Conservation (phyloP, 2,113 vertebrate genomes). For the Acanthochromis polyacanthus region DNA sequence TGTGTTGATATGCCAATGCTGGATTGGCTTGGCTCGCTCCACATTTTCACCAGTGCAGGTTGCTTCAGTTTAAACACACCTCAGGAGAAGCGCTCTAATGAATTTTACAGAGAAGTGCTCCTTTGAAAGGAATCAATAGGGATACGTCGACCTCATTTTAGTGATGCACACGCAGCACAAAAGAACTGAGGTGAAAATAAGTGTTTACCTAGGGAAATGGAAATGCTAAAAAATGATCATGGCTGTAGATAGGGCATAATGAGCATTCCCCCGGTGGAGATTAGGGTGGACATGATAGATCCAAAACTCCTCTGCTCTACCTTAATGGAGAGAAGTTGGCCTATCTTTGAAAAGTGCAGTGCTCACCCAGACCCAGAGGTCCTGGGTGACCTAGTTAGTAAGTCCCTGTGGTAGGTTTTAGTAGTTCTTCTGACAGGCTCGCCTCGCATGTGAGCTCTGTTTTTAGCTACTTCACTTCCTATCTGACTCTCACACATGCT, state of each 20-base stretch:
- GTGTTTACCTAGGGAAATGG: constrained; percentile 71
- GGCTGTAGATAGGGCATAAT: constrained; percentile 64
- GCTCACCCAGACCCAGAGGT: constrained; percentile 73
- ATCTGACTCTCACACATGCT: constrained; percentile 54
- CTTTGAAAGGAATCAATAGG: constrained; percentile 69
- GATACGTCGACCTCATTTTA: constrained; percentile 66
- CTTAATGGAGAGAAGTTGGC: constrained; percentile 59
- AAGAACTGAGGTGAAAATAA: constrained; percentile 62
- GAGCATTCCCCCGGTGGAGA: constrained; percentile 68
- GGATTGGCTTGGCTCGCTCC: constrained; percentile 1
- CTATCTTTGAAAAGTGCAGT: constrained; percentile 69
- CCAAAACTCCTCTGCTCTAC: constrained; percentile 50
- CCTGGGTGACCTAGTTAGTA: constrained; percentile 78
- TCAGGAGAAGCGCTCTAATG: constrained; percentile 14
- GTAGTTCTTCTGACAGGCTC: constrained; percentile 67
- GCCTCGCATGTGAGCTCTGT: constrained; percentile 63
- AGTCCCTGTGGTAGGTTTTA: constrained; percentile 71
- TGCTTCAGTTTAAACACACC: constrained; percentile 32
- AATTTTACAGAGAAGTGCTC: constrained; percentile 38
- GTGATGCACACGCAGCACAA: constrained; percentile 70
- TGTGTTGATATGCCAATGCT: background rate
- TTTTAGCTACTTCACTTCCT: constrained; percentile 76
- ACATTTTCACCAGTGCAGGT: constrained; percentile 10
- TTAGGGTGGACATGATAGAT: constrained; percentile 74
- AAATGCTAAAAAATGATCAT: constrained; percentile 67